These are phyloP conservation scores for Pachypsylla venusta DNA, from an alignment of 1,140 invertebrate species.

Conservation along the genomic window DNA sequence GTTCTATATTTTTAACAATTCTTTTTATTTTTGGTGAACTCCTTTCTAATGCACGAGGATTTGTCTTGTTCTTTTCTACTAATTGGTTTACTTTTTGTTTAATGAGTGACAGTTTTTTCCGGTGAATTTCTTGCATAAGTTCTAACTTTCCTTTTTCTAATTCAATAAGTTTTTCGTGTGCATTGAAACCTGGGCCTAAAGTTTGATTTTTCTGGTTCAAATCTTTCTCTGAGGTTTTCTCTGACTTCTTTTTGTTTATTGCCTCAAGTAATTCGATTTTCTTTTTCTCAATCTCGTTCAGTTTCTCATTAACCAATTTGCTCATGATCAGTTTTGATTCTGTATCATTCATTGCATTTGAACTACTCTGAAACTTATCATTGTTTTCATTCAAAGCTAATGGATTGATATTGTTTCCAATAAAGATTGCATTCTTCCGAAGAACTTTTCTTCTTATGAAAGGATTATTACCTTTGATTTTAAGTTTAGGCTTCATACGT, in stretches of 20 bases:
- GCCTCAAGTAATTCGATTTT: neutral
- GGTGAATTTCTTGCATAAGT: neutral
- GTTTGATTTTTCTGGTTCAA: too few relatives aligned
- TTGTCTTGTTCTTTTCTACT: too few relatives aligned
- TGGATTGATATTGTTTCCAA: neutral
- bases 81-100: too few relatives aligned
- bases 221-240: slow-evolving; percentile 1
- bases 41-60: too few relatives aligned
- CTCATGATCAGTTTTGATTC: neutral
- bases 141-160: neutral
- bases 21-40: too few relatives aligned
- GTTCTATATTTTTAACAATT: too few relatives aligned
- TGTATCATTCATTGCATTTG: neutral
- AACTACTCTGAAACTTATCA: neutral
- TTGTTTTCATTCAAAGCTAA: neutral
- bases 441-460: neutral
- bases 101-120: neutral
- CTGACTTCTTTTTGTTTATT: neutral
- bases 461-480: too few relatives aligned
- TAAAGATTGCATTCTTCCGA: neutral
- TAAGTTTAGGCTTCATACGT: too few relatives aligned
- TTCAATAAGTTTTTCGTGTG: neutral
- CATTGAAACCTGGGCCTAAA: too few relatives aligned
- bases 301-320: neutral
- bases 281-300: neutral